Evolutionary conservation across 2,113 vertebrate genomes (phyloP).

Genomic region (Limanda limanda): DNA sequence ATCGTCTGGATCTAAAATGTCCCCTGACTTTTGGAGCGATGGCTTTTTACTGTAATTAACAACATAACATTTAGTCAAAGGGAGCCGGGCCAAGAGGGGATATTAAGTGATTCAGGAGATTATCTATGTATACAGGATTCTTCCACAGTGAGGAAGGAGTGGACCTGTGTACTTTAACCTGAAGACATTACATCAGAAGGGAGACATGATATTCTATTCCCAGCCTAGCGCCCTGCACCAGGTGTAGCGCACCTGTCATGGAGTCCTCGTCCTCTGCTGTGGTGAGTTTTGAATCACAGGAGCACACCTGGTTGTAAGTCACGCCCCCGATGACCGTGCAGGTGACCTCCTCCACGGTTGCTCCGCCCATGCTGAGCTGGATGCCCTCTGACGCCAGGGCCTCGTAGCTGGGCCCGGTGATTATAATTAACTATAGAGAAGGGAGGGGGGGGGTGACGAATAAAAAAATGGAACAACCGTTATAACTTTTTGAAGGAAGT

Average conservation of each 20-base stretch:
- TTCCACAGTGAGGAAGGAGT: too few relatives aligned
- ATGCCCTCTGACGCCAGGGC: constrained; percentile 87
- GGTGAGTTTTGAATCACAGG: constrained; percentile 59
- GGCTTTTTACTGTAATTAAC: background rate
- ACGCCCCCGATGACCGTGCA: constrained; percentile 86
- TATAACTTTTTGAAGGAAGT: too few relatives aligned
- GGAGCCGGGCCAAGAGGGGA: too few relatives aligned
- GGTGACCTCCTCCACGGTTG: constrained; percentile 83
- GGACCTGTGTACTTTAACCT: too few relatives aligned
- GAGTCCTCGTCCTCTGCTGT: constrained; percentile 64
- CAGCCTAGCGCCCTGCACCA: background rate
- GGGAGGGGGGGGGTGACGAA: background rate
- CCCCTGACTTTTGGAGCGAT: background rate
- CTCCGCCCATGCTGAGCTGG: constrained; percentile 84
- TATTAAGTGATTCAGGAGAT: too few relatives aligned
- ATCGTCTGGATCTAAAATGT: background rate
- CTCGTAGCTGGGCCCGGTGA: constrained; percentile 89
- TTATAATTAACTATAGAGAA: constrained; percentile 88
- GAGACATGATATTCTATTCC: background rate
- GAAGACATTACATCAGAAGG: background rate
- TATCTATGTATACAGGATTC: too few relatives aligned
- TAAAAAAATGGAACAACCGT: too few relatives aligned
- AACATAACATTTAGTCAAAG: too few relatives aligned
- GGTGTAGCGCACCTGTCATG: constrained; percentile 64
- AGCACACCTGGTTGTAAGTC: constrained; percentile 81